phyloP scores from a whole-genome alignment of 2,797 vertebrate genomes.

The Tiaroga cobitis region DNA sequence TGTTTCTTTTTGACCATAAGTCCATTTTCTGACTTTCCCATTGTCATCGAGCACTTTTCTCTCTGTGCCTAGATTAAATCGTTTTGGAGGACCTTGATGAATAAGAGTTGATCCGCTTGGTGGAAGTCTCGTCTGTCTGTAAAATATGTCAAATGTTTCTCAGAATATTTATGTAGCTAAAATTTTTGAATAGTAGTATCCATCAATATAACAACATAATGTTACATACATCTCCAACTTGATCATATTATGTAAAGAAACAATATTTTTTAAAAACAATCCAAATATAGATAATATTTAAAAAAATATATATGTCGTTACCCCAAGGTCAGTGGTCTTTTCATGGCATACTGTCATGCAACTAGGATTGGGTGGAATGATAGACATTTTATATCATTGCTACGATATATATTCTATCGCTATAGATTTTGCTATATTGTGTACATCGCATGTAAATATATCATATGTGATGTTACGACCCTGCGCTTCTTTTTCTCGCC shows the following conservation, averaged over 20 bases:
- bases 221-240: not conserved
- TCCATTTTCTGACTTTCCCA: constrained; percentile 1
- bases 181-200: not conserved
- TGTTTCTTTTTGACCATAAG: not conserved
- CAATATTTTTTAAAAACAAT: not conserved
- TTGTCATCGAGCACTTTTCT: not conserved
- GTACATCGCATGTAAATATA: no score
- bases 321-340: no score
- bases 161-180: not conserved
- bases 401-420: no score
- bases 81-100: constrained; percentile 9
- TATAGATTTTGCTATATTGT: no score
- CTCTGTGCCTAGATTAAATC: not conserved
- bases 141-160: not conserved
- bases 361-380: no score
- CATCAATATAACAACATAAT: not conserved
- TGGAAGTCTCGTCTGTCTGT: not conserved
- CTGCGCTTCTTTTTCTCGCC: no score
- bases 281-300: not conserved
- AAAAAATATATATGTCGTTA: not conserved
- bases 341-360: no score
- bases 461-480: no score
- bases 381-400: no score
- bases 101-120: not conserved
- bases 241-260: not conserved